Conservation (phyloP, 2,113 vertebrate genomes). For the Catharus bicknelli region DNA sequence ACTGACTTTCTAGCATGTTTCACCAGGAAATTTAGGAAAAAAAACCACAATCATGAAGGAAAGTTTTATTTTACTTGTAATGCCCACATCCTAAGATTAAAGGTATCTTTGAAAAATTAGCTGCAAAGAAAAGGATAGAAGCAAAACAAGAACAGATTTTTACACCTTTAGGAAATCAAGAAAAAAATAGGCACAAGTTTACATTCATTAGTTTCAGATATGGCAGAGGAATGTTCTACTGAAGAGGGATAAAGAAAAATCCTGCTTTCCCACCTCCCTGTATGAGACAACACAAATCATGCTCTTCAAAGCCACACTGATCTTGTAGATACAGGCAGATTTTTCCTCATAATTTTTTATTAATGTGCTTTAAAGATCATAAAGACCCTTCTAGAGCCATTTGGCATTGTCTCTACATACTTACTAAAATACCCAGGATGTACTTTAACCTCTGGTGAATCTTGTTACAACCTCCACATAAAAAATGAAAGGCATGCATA, state of each 20-base stretch:
- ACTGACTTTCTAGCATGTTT: not conserved
- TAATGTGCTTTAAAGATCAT: constrained; percentile 19
- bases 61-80: constrained; percentile 70
- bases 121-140: constrained; percentile 12
- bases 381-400: not conserved
- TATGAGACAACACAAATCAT: not conserved
- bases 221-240: constrained; percentile 56
- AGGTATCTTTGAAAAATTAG: not conserved
- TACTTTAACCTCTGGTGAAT: constrained; percentile 7
- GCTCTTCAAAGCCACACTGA: constrained; percentile 42
- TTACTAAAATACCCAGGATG: not conserved
- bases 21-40: not conserved
- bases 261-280: not conserved
- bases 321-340: not conserved
- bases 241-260: constrained; percentile 19
- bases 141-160: constrained; percentile 40
- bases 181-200: constrained; percentile 39
- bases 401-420: not conserved
- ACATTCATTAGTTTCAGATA: constrained; percentile 64
- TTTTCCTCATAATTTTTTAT: not conserved
- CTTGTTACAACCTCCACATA: constrained; percentile 2
- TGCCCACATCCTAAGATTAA: constrained; percentile 51
- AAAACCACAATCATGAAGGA: not conserved
- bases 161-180: constrained; percentile 31
- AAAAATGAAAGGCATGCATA: constrained; percentile 41